These are phyloP conservation scores for Ailuropoda melanoleuca DNA, from an alignment of 2,113 vertebrate species.

Conservation along the genomic window DNA sequence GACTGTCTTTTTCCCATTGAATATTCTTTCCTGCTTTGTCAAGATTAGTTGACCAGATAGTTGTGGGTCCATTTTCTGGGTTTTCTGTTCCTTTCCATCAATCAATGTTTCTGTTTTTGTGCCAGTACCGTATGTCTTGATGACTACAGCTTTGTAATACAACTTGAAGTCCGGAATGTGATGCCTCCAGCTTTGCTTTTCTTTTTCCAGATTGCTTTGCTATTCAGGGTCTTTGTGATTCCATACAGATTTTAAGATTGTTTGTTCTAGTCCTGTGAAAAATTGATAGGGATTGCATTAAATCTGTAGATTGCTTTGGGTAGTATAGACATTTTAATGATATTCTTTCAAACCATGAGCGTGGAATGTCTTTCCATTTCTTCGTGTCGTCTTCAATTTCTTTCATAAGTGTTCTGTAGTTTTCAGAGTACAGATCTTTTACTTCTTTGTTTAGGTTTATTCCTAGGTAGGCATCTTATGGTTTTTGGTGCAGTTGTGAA, in stretches of 20 bases:
- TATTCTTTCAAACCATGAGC: not conserved
- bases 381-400: not conserved
- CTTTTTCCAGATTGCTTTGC: not conserved
- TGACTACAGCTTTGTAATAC: not conserved
- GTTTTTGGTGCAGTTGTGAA: too few species aligned
- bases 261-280: not conserved
- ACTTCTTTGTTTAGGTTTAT: not conserved
- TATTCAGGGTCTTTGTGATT: not conserved
- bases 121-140: not conserved
- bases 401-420: not conserved
- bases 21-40: not conserved
- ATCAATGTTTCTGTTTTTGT: not conserved
- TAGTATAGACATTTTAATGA: not conserved
- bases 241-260: not conserved
- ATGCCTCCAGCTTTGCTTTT: not conserved
- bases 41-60: not conserved
- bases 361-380: not conserved
- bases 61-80: not conserved
- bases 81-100: not conserved
- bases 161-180: not conserved
- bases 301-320: not conserved
- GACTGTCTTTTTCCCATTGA: not conserved
- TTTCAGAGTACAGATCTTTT: not conserved
- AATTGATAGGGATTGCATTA: not conserved
- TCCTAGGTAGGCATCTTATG: not conserved